A percentile compares a stretch with the other conserved stretches of the same genome.
phyloP scores from a whole-genome alignment of 2,113 vertebrate species.

The Vulpes ferrilata region DNA sequence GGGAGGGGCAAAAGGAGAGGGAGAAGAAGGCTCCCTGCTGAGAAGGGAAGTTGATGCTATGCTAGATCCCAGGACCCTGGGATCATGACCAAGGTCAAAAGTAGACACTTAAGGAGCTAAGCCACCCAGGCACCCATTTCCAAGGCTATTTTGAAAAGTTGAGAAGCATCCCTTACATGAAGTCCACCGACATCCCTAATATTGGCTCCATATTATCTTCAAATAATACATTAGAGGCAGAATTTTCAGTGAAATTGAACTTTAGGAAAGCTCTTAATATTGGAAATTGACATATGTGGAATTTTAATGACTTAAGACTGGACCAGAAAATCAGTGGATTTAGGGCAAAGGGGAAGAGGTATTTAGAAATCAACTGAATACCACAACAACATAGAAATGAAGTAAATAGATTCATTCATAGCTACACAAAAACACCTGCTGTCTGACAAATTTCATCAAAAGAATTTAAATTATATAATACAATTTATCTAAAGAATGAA shows the following conservation, averaged over 20 bases:
- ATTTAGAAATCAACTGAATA: conserved; percentile 5
- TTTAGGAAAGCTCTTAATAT: background rate
- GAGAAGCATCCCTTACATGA: background rate
- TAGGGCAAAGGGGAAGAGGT: background rate
- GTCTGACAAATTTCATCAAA: background rate
- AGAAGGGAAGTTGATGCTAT: background rate
- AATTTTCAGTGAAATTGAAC: background rate
- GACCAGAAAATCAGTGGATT: background rate
- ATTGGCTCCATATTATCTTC: background rate
- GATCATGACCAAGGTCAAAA: background rate
- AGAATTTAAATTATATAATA: background rate
- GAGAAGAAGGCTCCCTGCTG: background rate
- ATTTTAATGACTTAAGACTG: background rate
- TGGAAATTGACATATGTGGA: background rate
- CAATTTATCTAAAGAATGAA: background rate
- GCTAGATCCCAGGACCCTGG: background rate
- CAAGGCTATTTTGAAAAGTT: background rate
- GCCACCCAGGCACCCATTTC: background rate
- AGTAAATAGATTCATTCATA: background rate
- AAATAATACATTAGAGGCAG: background rate
- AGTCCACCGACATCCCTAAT: background rate
- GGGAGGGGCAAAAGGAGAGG: background rate
- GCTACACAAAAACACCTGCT: background rate
- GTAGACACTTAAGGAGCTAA: background rate
- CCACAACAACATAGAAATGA: background rate